A percentile compares a stretch with the other conserved stretches of the same genome.
phyloP scores from a whole-genome alignment of 2,797 vertebrate genomes.

The Gila robusta region DNA sequence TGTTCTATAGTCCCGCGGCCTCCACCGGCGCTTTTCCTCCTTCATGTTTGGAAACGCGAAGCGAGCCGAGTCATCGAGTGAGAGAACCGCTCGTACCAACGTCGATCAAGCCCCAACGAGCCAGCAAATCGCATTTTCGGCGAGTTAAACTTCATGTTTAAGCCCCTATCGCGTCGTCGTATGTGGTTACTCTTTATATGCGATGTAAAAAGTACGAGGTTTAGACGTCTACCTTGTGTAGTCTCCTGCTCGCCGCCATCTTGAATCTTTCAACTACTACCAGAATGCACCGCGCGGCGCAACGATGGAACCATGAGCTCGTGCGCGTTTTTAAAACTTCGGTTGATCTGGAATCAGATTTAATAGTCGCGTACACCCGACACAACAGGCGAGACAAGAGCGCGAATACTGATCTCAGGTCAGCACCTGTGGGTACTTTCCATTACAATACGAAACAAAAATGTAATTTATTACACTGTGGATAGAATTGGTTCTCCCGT shows the following conservation, averaged over 20 bases:
- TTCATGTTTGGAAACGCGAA: slow-evolving; percentile 60
- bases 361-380: not conserved
- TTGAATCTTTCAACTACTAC: slow-evolving; percentile 80
- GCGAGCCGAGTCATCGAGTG: slow-evolving; percentile 54
- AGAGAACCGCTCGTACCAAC: not conserved
- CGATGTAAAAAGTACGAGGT: slow-evolving; percentile 58
- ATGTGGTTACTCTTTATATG: too few species aligned
- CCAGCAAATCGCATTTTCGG: not conserved
- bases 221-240: slow-evolving; percentile 79
- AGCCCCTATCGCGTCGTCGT: not conserved
- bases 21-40: slow-evolving; percentile 70
- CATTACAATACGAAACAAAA: slow-evolving; percentile 54
- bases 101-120: not conserved
- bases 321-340: slow-evolving; percentile 6
- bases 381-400: not conserved
- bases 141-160: not conserved
- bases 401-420: slow-evolving; percentile 19
- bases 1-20: slow-evolving; percentile 62
- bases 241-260: slow-evolving; percentile 86
- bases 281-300: slow-evolving; percentile 78
- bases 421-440: slow-evolving; percentile 53
- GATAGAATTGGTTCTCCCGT: not conserved
- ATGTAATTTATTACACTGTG: slow-evolving; percentile 26
- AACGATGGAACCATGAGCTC: slow-evolving; percentile 20
- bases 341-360: slow-evolving; percentile 41